Percentiles rank a stretch among this genome's conserved stretches.
phyloP scores from a whole-genome alignment of 2,113 vertebrate species.

The Phylloscopus whistleri region DNA sequence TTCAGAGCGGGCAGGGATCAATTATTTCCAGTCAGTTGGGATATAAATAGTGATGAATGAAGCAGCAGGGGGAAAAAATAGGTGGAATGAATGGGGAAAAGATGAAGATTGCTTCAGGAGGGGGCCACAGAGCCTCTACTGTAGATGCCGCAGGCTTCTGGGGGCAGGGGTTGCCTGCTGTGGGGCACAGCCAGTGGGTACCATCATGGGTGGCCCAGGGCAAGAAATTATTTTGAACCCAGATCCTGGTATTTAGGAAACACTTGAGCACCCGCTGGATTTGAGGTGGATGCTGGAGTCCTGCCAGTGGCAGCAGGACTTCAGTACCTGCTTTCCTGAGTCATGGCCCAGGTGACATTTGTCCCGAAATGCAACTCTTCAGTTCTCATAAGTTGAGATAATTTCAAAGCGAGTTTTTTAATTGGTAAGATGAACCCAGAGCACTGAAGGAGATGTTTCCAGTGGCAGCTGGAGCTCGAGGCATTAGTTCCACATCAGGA shows the following conservation, averaged over 20 bases:
- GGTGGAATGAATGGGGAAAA: not conserved
- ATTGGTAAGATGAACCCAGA: not conserved
- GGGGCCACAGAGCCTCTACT: not conserved
- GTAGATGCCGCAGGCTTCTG: not conserved
- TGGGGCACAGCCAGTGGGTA: not conserved
- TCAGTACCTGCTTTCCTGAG: not conserved
- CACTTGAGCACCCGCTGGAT: not conserved
- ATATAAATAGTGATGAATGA: constrained; percentile 8
- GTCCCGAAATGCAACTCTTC: not conserved
- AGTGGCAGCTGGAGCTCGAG: not conserved
- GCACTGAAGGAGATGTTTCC: not conserved
- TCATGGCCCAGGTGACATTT: rapidly evolving
- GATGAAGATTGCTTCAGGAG: not conserved
- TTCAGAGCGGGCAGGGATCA: not conserved
- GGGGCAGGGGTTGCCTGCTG: not conserved
- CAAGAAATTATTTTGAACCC: not conserved
- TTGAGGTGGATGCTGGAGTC: not conserved
- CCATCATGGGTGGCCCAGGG: not conserved
- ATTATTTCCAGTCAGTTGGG: constrained; percentile 10
- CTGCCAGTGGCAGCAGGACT: not conserved
- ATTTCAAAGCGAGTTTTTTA: not conserved
- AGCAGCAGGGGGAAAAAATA: not conserved
- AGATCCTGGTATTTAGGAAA: not conserved
- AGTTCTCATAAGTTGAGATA: not conserved
- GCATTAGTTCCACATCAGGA: not conserved